Conservation (phyloP, 2,888 invertebrate species). For the Vesta saturnalis region DNA sequence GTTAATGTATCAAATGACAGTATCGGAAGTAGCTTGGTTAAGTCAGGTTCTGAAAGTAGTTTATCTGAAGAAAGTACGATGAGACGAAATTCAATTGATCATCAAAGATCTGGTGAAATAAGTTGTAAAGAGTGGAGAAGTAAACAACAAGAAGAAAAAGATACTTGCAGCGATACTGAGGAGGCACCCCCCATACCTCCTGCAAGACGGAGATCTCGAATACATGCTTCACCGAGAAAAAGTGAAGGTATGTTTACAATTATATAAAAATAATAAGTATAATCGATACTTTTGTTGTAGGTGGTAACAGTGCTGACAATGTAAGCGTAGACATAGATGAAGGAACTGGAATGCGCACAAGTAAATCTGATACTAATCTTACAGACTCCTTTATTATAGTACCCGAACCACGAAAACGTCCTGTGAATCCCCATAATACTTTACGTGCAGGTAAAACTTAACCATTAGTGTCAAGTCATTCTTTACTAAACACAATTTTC, state of each 20-base stretch:
- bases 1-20: slow-evolving; percentile 73
- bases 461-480: no score
- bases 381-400: slow-evolving; percentile 91
- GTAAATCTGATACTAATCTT: slow-evolving; percentile 91
- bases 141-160: slow-evolving; percentile 76
- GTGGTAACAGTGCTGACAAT: slow-evolving; percentile 65
- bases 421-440: slow-evolving; percentile 57
- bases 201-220: slow-evolving; percentile 71
- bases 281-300: slow-evolving; percentile 50
- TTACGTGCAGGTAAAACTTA: slow-evolving; percentile 55
- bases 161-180: slow-evolving; percentile 76
- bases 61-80: slow-evolving; percentile 78
- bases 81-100: slow-evolving; percentile 47
- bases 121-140: slow-evolving; percentile 76
- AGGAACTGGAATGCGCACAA: slow-evolving; percentile 73
- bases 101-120: slow-evolving; percentile 55
- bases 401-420: slow-evolving; percentile 66
- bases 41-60: slow-evolving; percentile 91
- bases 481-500: background rate
- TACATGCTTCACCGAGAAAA: slow-evolving; percentile 74
- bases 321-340: slow-evolving; percentile 59
- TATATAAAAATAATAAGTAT: background rate
- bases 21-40: slow-evolving; percentile 66
- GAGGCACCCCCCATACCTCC: slow-evolving; percentile 65
- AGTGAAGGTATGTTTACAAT: slow-evolving; percentile 66